Evolutionary conservation across 2,113 vertebrate genomes (phyloP).

Genomic region (Loxodonta africana): DNA sequence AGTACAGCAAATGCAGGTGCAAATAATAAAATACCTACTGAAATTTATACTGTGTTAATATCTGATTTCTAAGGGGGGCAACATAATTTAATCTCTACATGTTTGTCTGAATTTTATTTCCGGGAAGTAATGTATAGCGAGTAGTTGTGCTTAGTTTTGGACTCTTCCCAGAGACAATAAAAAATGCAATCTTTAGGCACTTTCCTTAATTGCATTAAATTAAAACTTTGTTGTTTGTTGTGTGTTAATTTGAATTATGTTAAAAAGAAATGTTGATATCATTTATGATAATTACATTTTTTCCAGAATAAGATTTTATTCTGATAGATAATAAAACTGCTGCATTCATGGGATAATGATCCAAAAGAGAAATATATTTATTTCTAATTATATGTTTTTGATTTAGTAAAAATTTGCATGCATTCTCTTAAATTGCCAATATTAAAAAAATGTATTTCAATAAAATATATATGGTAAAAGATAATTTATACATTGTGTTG

Average conservation of each 20-base stretch:
- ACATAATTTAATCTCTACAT: not conserved
- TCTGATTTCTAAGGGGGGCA: not conserved
- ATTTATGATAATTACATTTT: too few species aligned
- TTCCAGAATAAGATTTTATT: not conserved
- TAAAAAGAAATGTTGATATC: too few species aligned
- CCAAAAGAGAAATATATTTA: not conserved
- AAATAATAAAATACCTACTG: not conserved
- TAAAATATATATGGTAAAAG: not conserved
- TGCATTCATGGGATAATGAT: not conserved
- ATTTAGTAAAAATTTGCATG: not conserved
- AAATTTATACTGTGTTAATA: not conserved
- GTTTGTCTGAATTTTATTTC: not conserved
- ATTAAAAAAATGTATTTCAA: not conserved
- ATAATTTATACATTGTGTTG: not conserved
- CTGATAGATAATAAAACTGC: not conserved
- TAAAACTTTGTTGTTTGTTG: not conserved
- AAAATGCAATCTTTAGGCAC: not conserved
- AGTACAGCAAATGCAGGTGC: not conserved
- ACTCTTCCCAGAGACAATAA: not conserved
- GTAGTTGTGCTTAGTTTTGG: not conserved
- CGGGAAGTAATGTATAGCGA: not conserved
- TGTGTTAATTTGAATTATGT: not conserved
- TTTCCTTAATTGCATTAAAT: not conserved
- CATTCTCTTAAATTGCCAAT: not conserved
- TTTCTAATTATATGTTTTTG: not conserved